phyloP scores from a whole-genome alignment of 2,797 vertebrate species.

The Syndactyla subalaris region DNA sequence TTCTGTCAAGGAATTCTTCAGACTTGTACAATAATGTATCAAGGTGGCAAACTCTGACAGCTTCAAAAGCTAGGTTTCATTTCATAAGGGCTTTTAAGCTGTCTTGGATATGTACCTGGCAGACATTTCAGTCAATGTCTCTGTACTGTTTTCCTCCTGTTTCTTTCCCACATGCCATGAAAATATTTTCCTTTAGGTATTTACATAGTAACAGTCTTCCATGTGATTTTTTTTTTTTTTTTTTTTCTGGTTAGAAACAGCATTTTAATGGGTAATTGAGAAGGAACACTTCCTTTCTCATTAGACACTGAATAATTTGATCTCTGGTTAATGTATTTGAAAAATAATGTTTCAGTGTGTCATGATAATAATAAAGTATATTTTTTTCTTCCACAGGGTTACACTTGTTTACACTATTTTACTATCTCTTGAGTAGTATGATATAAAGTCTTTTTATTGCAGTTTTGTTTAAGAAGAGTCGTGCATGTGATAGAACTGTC shows the following conservation, averaged over 20 bases:
- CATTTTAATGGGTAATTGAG: slow-evolving; percentile 70
- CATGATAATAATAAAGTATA: slow-evolving; percentile 63
- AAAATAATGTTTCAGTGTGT: slow-evolving; percentile 60
- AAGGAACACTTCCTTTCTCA: slow-evolving; percentile 61
- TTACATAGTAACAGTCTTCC: slow-evolving; percentile 60
- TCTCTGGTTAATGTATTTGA: slow-evolving; percentile 65
- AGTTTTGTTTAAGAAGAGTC: slow-evolving; percentile 75
- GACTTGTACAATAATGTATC: slow-evolving; percentile 68
- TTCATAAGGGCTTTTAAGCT: slow-evolving; percentile 75
- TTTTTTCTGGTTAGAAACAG: slow-evolving; percentile 1
- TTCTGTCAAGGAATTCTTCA: slow-evolving; percentile 70
- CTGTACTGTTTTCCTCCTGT: slow-evolving; percentile 47
- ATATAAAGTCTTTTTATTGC: slow-evolving; percentile 77
- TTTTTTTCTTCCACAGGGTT: slow-evolving; percentile 66
- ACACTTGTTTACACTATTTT: slow-evolving; percentile 76
- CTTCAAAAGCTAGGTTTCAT: slow-evolving; percentile 73
- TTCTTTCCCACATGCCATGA: slow-evolving; percentile 60
- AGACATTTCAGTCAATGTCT: slow-evolving; percentile 67
- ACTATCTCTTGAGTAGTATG: slow-evolving; percentile 72
- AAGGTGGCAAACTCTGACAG: slow-evolving; percentile 74
- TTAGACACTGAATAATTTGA: slow-evolving; percentile 66
- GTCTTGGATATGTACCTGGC: slow-evolving; percentile 62
- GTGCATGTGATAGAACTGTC: slow-evolving; percentile 74
- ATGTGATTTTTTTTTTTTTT: background rate
- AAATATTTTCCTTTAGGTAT: slow-evolving; percentile 74